phyloP scores from a whole-genome alignment of 2,797 vertebrate species.

The Spinibarbus caldwelli region DNA sequence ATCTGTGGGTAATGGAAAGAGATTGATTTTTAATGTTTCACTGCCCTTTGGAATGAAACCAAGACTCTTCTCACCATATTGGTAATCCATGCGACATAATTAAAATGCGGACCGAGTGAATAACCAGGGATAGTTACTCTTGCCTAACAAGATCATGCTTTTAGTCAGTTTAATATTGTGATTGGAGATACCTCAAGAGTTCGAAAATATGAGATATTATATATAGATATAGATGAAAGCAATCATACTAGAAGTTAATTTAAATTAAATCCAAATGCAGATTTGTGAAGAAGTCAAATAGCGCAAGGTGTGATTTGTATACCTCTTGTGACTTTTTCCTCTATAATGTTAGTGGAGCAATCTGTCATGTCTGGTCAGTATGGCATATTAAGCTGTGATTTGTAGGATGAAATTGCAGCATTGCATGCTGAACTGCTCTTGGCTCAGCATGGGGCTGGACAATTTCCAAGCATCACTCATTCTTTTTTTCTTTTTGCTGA shows the following conservation, averaged over 20 bases:
- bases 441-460: constrained; percentile 28
- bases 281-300: not conserved
- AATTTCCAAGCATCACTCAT: constrained; percentile 52
- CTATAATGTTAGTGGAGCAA: constrained; percentile 18
- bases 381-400: constrained; percentile 50
- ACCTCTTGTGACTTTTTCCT: constrained; percentile 27
- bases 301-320: constrained; percentile 19
- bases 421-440: constrained; percentile 55
- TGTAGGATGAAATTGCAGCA: constrained; percentile 45
- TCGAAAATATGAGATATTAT: not conserved
- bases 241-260: constrained; percentile 18
- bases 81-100: constrained; percentile 61
- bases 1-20: constrained; percentile 59
- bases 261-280: not conserved
- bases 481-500: constrained; percentile 41
- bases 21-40: constrained; percentile 65
- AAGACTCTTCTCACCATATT: constrained; percentile 50
- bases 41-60: constrained; percentile 59
- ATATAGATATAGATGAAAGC: not conserved
- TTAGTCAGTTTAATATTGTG: constrained; percentile 12
- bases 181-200: constrained; percentile 5
- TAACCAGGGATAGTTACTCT: constrained; percentile 31
- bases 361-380: constrained; percentile 41
- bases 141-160: constrained; percentile 30
- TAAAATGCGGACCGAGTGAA: constrained; percentile 44